Base-by-base conservation (phyloP, 2,888 invertebrate genomes). In the Plutella xylostella region DNA sequence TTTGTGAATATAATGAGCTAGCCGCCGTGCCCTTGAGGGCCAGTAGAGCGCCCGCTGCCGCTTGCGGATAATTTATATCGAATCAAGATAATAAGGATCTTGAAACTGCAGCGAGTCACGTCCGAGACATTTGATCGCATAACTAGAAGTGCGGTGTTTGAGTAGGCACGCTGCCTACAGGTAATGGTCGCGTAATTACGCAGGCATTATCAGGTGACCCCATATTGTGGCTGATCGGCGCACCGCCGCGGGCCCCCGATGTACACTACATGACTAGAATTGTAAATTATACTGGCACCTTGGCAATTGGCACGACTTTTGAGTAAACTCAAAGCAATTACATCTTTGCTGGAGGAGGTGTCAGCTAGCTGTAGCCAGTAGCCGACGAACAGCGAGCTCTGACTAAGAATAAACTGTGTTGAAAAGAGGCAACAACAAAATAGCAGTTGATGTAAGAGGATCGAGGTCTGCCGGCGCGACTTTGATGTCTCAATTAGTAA, bases 401-500 rank as follows among this genome's bases (percentile, higher is more conserved):
- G n/a, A n/a, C n/a, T n/a, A n/a, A n/a, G n/a, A n/a, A n/a, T n/a
- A n/a, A n/a, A n/a, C n/a, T n/a, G n/a, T n/a, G n/a, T n/a, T n/a
- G n/a, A n/a, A n/a, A n/a, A n/a, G n/a, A n/a, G 28, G 28, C 28
- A 28, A 6, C n/a, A 28, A 28, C 28, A 28, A n/a, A 28, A 28
- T 28, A 28, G 6, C 9, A 12, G 28, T n/a, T 3, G 28, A 28
- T 9, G 3, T 12, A 28, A 22, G 28, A 3, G 2, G n/a, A 9
- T 28, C 28, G 9, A 28, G 28, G 9, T 28, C n/a, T 28, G 28
- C n/a, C 2, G 28, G 56, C 18, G 42, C 55, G 52, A 62, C 79
- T 82, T 82, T 82, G 82, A 80, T 72, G 80, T 80, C 71, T 73
- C 79, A 77, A 79, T 82, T 80, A 79, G 80, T 71, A 80, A 82